These are phyloP conservation scores for Euura lappo DNA, from an alignment of 1,140 invertebrate genomes.

Conservation along the genomic window DNA sequence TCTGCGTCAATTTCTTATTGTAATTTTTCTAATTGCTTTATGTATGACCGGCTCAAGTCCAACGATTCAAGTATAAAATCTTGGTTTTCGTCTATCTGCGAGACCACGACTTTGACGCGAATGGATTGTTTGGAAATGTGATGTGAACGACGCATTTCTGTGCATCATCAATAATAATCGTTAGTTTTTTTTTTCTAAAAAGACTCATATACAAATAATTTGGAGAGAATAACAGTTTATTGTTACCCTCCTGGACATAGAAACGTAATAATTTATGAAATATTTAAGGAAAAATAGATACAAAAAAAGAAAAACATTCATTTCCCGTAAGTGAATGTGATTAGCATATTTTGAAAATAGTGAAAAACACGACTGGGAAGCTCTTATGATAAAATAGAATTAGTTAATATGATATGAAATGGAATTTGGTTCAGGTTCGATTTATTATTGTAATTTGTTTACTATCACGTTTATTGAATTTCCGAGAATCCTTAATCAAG, in stretches of 20 bases:
- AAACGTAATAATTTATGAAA: conserved; percentile 1
- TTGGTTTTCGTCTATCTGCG: too few species aligned
- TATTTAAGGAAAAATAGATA: background rate
- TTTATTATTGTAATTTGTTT: conserved; percentile 14
- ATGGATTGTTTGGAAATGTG: too few species aligned
- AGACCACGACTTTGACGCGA: too few species aligned
- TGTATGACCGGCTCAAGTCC: too few species aligned
- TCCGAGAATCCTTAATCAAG: conserved; percentile 12
- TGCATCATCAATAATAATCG: too few species aligned
- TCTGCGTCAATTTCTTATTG: too few species aligned
- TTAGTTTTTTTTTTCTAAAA: too few species aligned
- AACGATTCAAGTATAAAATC: too few species aligned
- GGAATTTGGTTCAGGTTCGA: conserved; percentile 18
- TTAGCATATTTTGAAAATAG: background rate
- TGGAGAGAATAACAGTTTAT: background rate
- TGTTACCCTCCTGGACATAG: background rate
- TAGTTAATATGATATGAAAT: background rate
- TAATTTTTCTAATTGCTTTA: too few species aligned
- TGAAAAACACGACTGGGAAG: background rate
- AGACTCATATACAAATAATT: too few species aligned
- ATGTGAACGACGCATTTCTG: too few species aligned
- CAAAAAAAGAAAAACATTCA: background rate
- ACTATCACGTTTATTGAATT: conserved; percentile 25
- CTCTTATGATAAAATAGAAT: background rate
- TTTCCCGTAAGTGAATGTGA: background rate